Evolutionary conservation across 1,140 invertebrate genomes (phyloP).

Genomic region (Diachasmimorpha longicaudata): DNA sequence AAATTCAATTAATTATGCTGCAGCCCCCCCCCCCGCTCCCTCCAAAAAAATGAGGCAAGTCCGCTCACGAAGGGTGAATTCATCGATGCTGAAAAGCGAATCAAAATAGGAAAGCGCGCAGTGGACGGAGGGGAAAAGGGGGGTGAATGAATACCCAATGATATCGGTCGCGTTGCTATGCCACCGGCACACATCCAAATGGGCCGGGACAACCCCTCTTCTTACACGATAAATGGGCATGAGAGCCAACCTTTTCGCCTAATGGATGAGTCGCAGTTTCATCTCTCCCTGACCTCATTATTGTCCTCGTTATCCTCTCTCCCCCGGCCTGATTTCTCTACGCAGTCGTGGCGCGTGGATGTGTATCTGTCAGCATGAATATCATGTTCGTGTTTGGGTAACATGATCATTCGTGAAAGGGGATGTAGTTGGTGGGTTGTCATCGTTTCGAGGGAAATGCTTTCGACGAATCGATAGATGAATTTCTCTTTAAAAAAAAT

Average conservation of each 20-base stretch:
- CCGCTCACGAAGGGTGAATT: not conserved
- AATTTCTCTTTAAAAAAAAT: no score
- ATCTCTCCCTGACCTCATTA: slow-evolving; percentile 12
- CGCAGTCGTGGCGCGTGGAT: not conserved
- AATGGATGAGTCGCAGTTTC: slow-evolving; percentile 9
- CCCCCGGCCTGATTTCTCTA: not conserved
- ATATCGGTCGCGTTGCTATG: slow-evolving; percentile 9
- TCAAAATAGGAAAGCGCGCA: not conserved
- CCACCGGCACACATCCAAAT: slow-evolving; percentile 4
- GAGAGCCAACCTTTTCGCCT: not conserved
- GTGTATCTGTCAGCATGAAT: not conserved
- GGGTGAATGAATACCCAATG: slow-evolving; percentile 15
- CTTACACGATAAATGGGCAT: not conserved
- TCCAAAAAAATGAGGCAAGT: not conserved
- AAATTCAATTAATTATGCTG: not conserved
- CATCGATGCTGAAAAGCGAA: not conserved
- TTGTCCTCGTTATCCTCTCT: not conserved
- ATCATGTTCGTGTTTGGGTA: not conserved
- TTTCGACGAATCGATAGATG: not conserved
- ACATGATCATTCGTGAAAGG: not conserved
- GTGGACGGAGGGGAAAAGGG: not conserved
- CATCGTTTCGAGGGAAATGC: no score
- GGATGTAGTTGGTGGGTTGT: not conserved
- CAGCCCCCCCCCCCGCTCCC: no score
- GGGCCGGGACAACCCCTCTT: not conserved